Evolutionary conservation across 2,797 vertebrate species (phyloP), one percentile per base, ranked within the genome.

Genomic region (Arrhamphus sclerolepis): DNA sequence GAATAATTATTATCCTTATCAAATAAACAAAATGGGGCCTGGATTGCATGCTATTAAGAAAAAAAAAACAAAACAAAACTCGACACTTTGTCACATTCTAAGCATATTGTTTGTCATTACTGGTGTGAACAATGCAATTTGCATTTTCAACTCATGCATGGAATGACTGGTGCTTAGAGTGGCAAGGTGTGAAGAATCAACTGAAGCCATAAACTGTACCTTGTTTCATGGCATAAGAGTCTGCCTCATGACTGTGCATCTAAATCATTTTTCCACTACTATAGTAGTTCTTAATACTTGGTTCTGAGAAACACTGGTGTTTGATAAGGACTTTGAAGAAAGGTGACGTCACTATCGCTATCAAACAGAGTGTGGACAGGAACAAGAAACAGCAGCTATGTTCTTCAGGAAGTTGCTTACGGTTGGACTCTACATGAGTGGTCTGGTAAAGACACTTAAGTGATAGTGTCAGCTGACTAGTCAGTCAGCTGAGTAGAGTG

Each of bases 71-170:
- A 16, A 28, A 19, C 50, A 24, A 41, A n/a, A 26, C 21, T 80
- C 46, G 51, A 66, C 28, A 75, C 58, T 77, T 69, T 44, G 78
- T 76, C 75, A 76, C 71, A 85, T 55, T 78, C 72, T 80, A 83
- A 81, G 83, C 78, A 70, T 56, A 46, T 54, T 51, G 44, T 62
- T 72, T 16, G 82, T 88, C 85, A 87, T 83, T 80, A 71, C 83
- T 78, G 56, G 81, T 85, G 59, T 89, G 87, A 89, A 88, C 29
- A 85, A 89, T 85, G 87, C 83, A 70, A 58, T 76, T 21, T 55
- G 88, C 87, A 86, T 90, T 89, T 88, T 88, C 87, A 85, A 78
- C 81, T 80, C 83, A 57, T 81, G 82, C 85, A 81, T 65, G 82
- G 78, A 85, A 90, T 87, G 87, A 87, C 80, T 52, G 38, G 34